Evolutionary conservation across 64 coral and sea anemone species (phyloP).

Genomic region (Stichodactyla helianthus): DNA sequence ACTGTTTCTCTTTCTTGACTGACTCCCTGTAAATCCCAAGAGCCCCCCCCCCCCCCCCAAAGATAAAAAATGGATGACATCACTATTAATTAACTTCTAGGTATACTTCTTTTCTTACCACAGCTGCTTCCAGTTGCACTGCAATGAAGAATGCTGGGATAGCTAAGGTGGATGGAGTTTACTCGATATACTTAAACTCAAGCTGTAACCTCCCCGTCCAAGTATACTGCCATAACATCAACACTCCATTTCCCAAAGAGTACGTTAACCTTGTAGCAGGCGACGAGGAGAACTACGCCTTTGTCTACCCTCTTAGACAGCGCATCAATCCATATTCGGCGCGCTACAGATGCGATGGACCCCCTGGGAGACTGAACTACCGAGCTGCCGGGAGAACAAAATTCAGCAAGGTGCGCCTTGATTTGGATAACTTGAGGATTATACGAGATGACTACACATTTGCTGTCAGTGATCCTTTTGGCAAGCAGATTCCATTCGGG

Average conservation of each 20-base stretch:
- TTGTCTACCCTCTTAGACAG: slow-evolving; percentile 64
- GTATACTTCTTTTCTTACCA: too few relatives aligned
- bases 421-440: slow-evolving; percentile 69
- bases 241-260: slow-evolving; percentile 70
- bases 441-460: slow-evolving; percentile 79
- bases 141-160: too few relatives aligned
- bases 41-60: too few relatives aligned
- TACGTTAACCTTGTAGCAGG: slow-evolving; percentile 68
- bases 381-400: slow-evolving; percentile 61
- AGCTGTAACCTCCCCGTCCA: slow-evolving; percentile 65
- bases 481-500: slow-evolving; percentile 64
- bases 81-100: too few relatives aligned
- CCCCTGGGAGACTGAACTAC: slow-evolving; percentile 26
- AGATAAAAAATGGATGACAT: too few relatives aligned
- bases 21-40: too few relatives aligned
- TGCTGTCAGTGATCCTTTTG: slow-evolving; percentile 56
- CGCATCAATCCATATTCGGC: slow-evolving; percentile 49
- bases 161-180: too few relatives aligned
- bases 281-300: slow-evolving; percentile 74
- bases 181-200: slow-evolving; percentile 51
- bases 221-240: slow-evolving; percentile 93
- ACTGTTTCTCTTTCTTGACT: too few relatives aligned
- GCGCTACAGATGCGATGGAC: slow-evolving; percentile 61
- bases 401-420: slow-evolving; percentile 76
- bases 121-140: too few relatives aligned